Evolutionary conservation across 1,140 invertebrate genomes (phyloP), one percentile per base, ranked within the genome.

Genomic region (Stenopsyche tienmushanensis): DNA sequence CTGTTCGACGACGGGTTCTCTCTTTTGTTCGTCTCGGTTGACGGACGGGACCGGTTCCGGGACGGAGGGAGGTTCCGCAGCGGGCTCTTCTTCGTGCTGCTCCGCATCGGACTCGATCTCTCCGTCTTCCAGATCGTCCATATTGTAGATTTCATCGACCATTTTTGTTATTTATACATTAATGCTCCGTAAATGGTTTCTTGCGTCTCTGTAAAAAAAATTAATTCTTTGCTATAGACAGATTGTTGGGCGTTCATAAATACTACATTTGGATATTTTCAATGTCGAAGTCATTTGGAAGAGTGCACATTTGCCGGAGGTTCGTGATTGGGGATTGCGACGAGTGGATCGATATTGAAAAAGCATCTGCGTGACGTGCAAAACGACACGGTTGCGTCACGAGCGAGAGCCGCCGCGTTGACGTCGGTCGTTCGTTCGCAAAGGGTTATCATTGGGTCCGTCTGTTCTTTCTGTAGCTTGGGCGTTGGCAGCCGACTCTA

Each of bases 71-170:
- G 20, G n/a, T 23, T 54, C 67, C 18, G 63, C 69, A 59, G 75
- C 74, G 63, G 66, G 67, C 62, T 65, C 65, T 71, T 80, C 75
- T 23, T 64, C 67, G 20, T 64, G 74, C 66, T 82, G 82, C 63
- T 85, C 83, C 8, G 79, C 79, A 69, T 84, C 83, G 58, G 83
- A 83, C 70, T 84, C 83, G 62, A 85, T 85, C 70, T 85, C 83
- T 39, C 83, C 83, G 70, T 85, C 83, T 75, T 85, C 84, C 39
- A 85, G 77, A 74, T 84, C 83, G 65, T 83, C 83, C 13, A 75
- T 64, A 62, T 77, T 75, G 21, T 71, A 58, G 60, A 68, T 70
- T 45, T 72, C 64, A 18, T 76, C 76, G 26, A 75, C 72, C 79
- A 81, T 81, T 69, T 21, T 59, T 47, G 20, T 64, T n/a, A n/a